Evolutionary conservation across 2,888 invertebrate species (phyloP), one percentile per base, ranked within the genome.

Genomic region (Perizoma flavofasciatum): DNA sequence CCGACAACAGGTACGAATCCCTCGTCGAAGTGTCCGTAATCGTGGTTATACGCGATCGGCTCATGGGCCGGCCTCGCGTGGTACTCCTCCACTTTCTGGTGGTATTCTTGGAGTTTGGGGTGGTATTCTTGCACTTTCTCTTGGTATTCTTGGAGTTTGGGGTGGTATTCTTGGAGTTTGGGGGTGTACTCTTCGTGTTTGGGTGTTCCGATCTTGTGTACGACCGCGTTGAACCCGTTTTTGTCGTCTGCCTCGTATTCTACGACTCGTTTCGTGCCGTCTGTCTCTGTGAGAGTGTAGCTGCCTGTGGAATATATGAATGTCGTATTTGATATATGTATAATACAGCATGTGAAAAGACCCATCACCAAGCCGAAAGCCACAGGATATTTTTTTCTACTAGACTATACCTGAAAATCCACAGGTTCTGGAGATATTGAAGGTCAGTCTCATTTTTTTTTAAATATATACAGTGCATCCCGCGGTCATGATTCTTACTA

Each of bases 181-280:
- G 66, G 68, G 64, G 52, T 9, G 67, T 49, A 75, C 35, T 83
- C 81, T 5, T 84, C 82, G 41, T 79, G 83, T 66, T 86, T 83
- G 5, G 86, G 90, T 0, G 81, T 83, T 8, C 93, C 93, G 48
- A 93, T 93, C 69, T 86, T 92, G 82, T 93, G 93, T 0, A 93
- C 93, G 35, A 93, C 88, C 0, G 93, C 93, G 74, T 93, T 93
- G 83, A 93, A 93, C 0, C 93, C 93, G 78, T 93, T 93, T 64
- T 93, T 93, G 73, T 93, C 93, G 74, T 93, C 93, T 0, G 93
- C 93, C 63, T 93, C 92, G 82, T 93, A 93, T 78, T 93, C 93
- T 35, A 94, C 93, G 40, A 94, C 83, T 68, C 94, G 88, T 74
- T 94, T 93, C 0, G 93, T 93, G 10, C 93, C 93, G 77, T 93